Base-by-base conservation (phyloP, 2,113 vertebrate species). In the Caranx melampygus region DNA sequence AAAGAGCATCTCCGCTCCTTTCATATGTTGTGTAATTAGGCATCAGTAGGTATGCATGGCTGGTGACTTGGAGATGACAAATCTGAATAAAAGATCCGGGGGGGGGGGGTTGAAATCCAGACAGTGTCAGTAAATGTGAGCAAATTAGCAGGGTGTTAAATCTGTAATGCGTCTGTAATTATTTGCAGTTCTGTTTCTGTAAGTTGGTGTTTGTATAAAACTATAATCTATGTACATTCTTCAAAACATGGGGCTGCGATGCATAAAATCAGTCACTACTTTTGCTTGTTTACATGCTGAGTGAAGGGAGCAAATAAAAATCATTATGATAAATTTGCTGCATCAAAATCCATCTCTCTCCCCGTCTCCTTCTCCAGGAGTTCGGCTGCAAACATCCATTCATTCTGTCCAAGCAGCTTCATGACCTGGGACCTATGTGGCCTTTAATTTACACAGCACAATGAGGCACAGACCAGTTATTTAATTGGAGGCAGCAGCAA, bases 21-120 rank as follows among this genome's bases (percentile, higher is more conserved):
- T 93, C 89, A 92, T 92, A 90, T 91, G 77, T 75, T 45, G 82
- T 63, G 74, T 91, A 94, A 93, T 94, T 92, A 94, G 87, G 85
- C 81, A 75, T 88, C 81, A 81, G 75, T 85, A 45, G 35, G 73
- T 75, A 79, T 40, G 55, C 73, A n/a, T 70, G 78, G 64, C 80
- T 77, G 35, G 61, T 81, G 84, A 75, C 79, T 83, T 77, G 61
- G 75, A 77, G 64, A 72, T 83, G 84, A 88, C 83, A 87, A 91
- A 87, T 89, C 82, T 82, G 62, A 89, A 87, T 89, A 75, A 91
- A 87, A 91, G 83, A 89, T 76, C 78, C 45, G 72, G 75, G 69
- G 81, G 70, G 8, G 63, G 81, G 70, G 8, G 63, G 74, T 92
- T 89, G 89, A 87, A 92, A 88, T 79, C 59, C 51, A 71, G 61